phyloP scores from a whole-genome alignment of 2,113 vertebrate species.

The Cyphomyrus discorhynchus region DNA sequence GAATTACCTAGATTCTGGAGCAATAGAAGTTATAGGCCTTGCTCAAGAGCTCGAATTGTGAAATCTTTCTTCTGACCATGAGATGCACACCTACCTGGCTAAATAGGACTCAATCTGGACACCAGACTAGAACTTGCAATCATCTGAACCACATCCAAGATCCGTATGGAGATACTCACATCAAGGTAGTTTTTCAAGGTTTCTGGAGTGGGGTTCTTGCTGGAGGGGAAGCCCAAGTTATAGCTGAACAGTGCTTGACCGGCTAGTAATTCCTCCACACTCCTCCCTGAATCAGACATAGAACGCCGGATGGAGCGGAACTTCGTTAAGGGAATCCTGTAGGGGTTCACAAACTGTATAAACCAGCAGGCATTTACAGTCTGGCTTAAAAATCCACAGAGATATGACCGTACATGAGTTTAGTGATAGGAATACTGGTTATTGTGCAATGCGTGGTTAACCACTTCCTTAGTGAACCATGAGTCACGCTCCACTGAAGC shows the following conservation, averaged over 20 bases:
- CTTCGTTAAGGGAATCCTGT: constrained; percentile 77
- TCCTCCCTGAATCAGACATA: constrained; percentile 59
- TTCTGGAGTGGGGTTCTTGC: constrained; percentile 68
- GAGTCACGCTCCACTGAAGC: background rate
- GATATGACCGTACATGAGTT: background rate
- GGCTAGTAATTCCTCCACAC: constrained; percentile 54
- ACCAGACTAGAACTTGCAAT: background rate
- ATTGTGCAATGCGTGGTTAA: background rate
- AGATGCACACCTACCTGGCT: background rate
- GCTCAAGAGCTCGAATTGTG: background rate
- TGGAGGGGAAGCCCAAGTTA: constrained; percentile 62
- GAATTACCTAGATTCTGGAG: background rate
- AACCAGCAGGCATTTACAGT: background rate
- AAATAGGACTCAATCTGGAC: background rate
- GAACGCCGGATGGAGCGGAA: constrained; percentile 73
- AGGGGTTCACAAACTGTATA: background rate
- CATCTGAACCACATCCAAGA: background rate
- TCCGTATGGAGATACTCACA: constrained; percentile 55
- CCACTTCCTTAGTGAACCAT: background rate
- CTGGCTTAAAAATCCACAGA: background rate
- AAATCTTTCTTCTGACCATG: background rate
- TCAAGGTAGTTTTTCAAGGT: constrained; percentile 82
- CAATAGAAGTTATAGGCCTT: background rate
- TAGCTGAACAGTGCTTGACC: constrained; percentile 55
- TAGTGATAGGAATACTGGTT: background rate